Evolutionary conservation across 2,113 vertebrate species (phyloP), one percentile per base, ranked within the genome.

Genomic region (Callionymus lyra): DNA sequence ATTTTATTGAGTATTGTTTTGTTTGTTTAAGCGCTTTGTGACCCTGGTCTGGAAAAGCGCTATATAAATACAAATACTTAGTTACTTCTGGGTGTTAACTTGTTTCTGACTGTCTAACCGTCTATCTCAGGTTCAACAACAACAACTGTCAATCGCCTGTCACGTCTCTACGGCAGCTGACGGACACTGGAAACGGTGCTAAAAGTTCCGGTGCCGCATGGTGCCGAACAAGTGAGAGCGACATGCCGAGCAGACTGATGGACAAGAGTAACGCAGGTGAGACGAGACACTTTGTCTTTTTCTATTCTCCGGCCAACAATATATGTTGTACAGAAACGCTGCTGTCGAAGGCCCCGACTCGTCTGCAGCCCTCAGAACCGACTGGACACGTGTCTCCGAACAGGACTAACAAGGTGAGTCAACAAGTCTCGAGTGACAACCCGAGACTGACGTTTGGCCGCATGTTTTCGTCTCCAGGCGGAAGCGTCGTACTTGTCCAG

Each of bases 401-500:
- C 79, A 94, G 89, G 56, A 87, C 83, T 77, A 35, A 9, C 34
- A 35, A 15, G 35, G 13, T 14, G 35, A 6, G 35, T 6, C 14
- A 35, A 35, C 12, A 27, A 4, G 21, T 27, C 21, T 27, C 4
- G 21, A 4, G 21, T 5, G 4, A 5, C 21, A 4, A 27, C 21
- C 21, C 8, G 4, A 27, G 21, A 27, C 21, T 27, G 21, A 27
- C 8, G 4, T 21, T 9, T 44, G 33, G 6, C 10, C 10, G 40
- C 9, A 60, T 10, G 1, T 51, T 13, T 41, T 4, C 16, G n/a
- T n/a, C 35, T 65, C 16, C 41, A 93, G 91, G 75, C 76, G 6
- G 92, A 96, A 16, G 88, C 87, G 70, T 90, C 89, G 42, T 95
- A 97, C 65, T 97, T 91, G 2, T 96, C 93, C 17, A 94, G 93